Percentiles rank a stretch among this genome's conserved stretches.
These are phyloP conservation scores for Drosophila sulfurigaster DNA, from an alignment of 1,140 invertebrate species.

Conservation along the genomic window DNA sequence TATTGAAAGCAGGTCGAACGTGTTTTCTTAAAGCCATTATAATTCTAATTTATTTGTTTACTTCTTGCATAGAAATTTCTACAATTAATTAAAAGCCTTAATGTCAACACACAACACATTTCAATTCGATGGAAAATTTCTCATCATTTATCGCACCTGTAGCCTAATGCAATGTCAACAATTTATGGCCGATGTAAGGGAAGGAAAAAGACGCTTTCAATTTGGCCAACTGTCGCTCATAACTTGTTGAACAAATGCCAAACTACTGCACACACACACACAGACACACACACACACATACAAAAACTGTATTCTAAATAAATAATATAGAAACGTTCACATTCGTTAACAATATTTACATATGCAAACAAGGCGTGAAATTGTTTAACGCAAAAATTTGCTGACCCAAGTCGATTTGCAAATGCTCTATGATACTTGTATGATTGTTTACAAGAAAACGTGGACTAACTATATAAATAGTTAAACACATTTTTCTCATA, in stretches of 20 bases:
- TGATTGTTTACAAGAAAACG: background rate
- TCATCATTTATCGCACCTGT: slow-evolving; percentile 33
- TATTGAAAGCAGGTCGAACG: slow-evolving; percentile 64
- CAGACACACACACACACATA: background rate
- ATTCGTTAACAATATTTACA: slow-evolving; percentile 39
- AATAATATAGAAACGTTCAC: slow-evolving; percentile 18
- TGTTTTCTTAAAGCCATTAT: slow-evolving; percentile 43
- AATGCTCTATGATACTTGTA: slow-evolving; percentile 28
- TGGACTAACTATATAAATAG: background rate
- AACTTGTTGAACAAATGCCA: slow-evolving; percentile 54
- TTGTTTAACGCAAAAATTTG: slow-evolving; percentile 4
- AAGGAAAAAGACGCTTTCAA: slow-evolving; percentile 15
- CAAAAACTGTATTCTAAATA: slow-evolving; percentile 23
- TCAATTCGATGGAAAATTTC: slow-evolving; percentile 23
- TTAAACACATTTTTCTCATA: no score
- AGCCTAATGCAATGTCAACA: slow-evolving; percentile 17
- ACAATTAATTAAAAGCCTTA: slow-evolving; percentile 6
- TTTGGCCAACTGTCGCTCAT: slow-evolving; percentile 39
- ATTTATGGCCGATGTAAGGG: slow-evolving; percentile 15
- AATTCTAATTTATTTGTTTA: slow-evolving; percentile 49
- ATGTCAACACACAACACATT: slow-evolving; percentile 10
- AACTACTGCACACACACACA: slow-evolving; percentile 29
- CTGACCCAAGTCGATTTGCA: slow-evolving; percentile 7
- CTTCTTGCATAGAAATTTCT: slow-evolving; percentile 36
- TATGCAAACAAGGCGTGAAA: slow-evolving; percentile 54